These are phyloP conservation scores for Caenorhabditis remanei DNA, from an alignment of 1,140 invertebrate species.

Conservation along the genomic window DNA sequence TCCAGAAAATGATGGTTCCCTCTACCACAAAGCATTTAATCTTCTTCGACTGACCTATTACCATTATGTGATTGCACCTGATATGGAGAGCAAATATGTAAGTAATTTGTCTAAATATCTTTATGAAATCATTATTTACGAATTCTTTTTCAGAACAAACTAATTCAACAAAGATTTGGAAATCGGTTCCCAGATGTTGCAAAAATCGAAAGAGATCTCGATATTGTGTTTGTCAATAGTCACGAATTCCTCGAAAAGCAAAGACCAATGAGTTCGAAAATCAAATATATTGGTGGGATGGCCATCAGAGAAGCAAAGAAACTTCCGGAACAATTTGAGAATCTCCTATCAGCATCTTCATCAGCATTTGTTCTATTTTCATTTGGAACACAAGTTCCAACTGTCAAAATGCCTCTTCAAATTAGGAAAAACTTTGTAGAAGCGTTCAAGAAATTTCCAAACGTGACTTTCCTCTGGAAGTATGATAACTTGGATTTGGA, in stretches of 20 bases:
- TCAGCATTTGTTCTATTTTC: not conserved
- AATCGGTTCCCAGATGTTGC: not conserved
- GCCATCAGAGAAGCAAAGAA: conserved; percentile 5
- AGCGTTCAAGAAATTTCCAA: conserved; percentile 31
- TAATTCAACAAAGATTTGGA: not conserved
- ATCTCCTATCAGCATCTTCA: not conserved
- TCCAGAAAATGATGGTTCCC: conserved; percentile 7
- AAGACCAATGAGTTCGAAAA: conserved; percentile 4
- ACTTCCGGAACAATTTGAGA: not conserved
- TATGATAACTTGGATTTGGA: conserved; percentile 19
- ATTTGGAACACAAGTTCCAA: conserved; percentile 37
- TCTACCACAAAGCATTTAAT: conserved; percentile 1
- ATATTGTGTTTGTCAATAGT: conserved; percentile 27
- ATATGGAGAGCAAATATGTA: conserved; percentile 13
- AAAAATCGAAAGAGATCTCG: not conserved
- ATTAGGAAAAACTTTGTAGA: conserved; percentile 13
- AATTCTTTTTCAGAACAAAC: conserved; percentile 11
- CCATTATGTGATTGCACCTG: not conserved
- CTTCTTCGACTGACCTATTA: not conserved
- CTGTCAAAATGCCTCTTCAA: not conserved
- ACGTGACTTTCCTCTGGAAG: conserved; percentile 23
- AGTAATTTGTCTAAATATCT: not conserved
- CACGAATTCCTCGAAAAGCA: conserved; percentile 5
- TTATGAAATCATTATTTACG: not conserved
- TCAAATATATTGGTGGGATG: conserved; percentile 38